Evolutionary conservation across 2,888 invertebrate genomes (phyloP), one percentile per base, ranked within the genome.

Genomic region (Zhengitettix transpicula): DNA sequence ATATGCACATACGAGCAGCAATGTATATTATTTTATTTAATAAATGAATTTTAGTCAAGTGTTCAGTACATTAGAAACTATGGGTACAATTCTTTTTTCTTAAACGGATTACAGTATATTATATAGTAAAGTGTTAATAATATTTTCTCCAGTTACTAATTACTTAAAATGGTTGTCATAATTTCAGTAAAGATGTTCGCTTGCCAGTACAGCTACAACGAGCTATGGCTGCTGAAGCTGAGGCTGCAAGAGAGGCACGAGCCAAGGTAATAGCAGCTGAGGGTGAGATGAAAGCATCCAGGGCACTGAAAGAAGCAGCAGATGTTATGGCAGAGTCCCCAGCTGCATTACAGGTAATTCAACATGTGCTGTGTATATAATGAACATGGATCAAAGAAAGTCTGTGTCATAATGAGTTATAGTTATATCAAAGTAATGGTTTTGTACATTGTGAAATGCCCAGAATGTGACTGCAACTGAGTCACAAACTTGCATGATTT

Each of bases 281-380:
- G 70, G 91, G 91, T 63, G 91, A 92, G 74, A 87, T 89, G 75
- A 86, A 84, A 69, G 90, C 92, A 1, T 89, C 91, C 0, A 80
- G 84, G 65, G 89, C 91, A 8, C 75, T 93, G 55, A 87, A 84
- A 71, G 91, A 92, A 74, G 92, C 92, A 10, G 86, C 91, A 1
- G 85, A 92, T 68, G 88, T 92, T 57, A 89, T 93, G 72, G 77
- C 81, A 40, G 84, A 84, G 69, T 87, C 86, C 65, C 89, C 89
- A n/a, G 85, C 86, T 66, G 89, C 90, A 40, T 74, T 89, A 60
- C 85, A 86, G 76, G 80, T 80, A 67, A 61, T 10, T 52, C 15
- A 10, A 47, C 10, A 56, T 17, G 10, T 15, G 8, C 47, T 28
- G 28, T 28, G 28, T 28, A 28, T 28, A 28, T 28, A 7, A 28